These are phyloP conservation scores for Malaclemys terrapin DNA, from an alignment of 2,113 vertebrate species.

Conservation along the genomic window DNA sequence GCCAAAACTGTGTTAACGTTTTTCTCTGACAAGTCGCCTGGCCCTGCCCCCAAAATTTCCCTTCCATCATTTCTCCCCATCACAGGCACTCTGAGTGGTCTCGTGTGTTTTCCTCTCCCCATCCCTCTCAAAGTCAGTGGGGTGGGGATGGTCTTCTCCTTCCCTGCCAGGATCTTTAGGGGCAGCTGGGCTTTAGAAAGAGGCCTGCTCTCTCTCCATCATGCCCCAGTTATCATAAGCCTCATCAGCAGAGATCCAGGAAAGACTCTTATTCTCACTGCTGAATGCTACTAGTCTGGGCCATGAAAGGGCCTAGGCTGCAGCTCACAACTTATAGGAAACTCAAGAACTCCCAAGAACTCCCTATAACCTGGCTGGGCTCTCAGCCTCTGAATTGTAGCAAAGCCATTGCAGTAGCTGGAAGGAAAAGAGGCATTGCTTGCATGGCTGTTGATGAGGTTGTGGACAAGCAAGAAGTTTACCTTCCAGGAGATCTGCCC, in stretches of 20 bases:
- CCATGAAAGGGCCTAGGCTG: constrained; percentile 63
- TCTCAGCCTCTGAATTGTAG: constrained; percentile 2
- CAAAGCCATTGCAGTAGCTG: constrained; percentile 31
- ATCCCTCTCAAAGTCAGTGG: background rate
- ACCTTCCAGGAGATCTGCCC: constrained; percentile 44
- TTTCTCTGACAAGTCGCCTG: background rate
- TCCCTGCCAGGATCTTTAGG: background rate
- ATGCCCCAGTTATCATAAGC: background rate
- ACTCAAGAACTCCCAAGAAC: constrained; percentile 39
- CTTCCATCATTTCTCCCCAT: background rate
- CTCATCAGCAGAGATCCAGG: constrained; percentile 41
- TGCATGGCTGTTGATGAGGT: constrained; percentile 37
- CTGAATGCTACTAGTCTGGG: constrained; percentile 55
- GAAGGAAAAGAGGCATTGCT: constrained; percentile 45
- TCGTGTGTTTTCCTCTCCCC: background rate
- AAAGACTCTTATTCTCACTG: constrained; percentile 54
- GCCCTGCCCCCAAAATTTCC: background rate
- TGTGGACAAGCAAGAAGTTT: constrained; percentile 46
- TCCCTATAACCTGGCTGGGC: constrained; percentile 46
- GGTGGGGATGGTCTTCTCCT: background rate
- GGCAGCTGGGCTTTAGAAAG: background rate
- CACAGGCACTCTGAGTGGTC: background rate
- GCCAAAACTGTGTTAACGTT: background rate
- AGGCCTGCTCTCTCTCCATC: background rate
- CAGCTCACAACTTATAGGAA: constrained; percentile 58